Evolutionary conservation across 2,113 vertebrate genomes (phyloP), one percentile per base, ranked within the genome.

Genomic region (Notothenia rossii): DNA sequence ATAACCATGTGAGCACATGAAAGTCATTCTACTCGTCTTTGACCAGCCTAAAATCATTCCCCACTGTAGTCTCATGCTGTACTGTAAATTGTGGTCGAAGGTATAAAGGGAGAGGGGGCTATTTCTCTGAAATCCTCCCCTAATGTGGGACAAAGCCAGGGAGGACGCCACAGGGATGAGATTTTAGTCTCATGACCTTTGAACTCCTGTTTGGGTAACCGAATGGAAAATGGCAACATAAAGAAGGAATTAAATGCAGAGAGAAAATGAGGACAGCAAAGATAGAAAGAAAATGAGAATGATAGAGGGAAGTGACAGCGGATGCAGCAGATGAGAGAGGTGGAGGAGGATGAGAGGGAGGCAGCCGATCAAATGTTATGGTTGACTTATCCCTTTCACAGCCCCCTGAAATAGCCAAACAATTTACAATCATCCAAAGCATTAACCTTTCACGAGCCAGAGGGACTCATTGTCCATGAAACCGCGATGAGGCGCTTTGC

Each of bases 381-480:
- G 82, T 91, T 88, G 86, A 92, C 55, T 84, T 87, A 68, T 90
- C 67, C 86, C 68, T 90, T 88, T 84, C 87, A 81, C 85, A 67
- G 84, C 86, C 77, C 61, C 86, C 79, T 67, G 83, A 88, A 92
- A 93, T 82, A 90, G 86, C 85, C 78, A 91, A 92, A 93, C 91
- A 91, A 89, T 94, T 92, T 93, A 92, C 89, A 90, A 85, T 93
- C 91, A 92, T 88, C 84, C 80, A 69, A 91, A 75, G 85, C 88
- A 91, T 93, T 93, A 94, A 93, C 94, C 93, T 95, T 93, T 92
- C 84, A 61, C 50, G 53, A 86, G 83, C 83, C 80, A 69, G 22
- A 40, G 83, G 66, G 78, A 84, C 75, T 77, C 77, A 84, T 84
- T 72, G 84, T 87, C 86, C 81, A 82, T 78, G 86, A 90, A 75